Evolutionary conservation across 2,888 invertebrate genomes (phyloP).

Genomic region (Euplexia lucipara): DNA sequence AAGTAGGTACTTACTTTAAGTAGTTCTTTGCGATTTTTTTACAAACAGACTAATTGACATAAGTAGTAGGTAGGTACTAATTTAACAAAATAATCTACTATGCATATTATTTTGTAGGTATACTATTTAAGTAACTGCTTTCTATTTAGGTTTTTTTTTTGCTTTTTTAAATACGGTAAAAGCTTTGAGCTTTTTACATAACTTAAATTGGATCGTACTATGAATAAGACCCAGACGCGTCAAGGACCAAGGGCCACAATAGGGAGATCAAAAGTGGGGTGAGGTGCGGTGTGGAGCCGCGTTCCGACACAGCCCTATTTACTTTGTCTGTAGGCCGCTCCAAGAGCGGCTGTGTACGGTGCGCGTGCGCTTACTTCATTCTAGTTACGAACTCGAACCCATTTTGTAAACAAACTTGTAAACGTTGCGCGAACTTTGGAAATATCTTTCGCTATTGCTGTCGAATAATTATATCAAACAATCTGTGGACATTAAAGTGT

Average conservation of each 20-base stretch:
- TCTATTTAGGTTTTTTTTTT: not conserved
- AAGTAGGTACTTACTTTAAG: too few species aligned
- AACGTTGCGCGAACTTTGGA: slow-evolving; percentile 64
- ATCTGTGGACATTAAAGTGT: slow-evolving; percentile 62
- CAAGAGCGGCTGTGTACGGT: slow-evolving; percentile 80
- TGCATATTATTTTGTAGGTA: too few species aligned
- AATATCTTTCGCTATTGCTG: slow-evolving; percentile 33
- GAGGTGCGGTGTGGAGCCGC: slow-evolving; percentile 72
- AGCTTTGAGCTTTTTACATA: slow-evolving; percentile 8
- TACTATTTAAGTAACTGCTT: too few species aligned
- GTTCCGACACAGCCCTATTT: slow-evolving; percentile 78
- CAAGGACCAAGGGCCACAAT: slow-evolving; percentile 64
- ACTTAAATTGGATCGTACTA: slow-evolving; percentile 38
- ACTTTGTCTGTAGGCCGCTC: slow-evolving; percentile 80
- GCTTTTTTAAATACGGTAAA: too few species aligned
- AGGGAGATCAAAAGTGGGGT: slow-evolving; percentile 70
- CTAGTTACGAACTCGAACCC: slow-evolving; percentile 53
- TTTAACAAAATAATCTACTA: too few species aligned
- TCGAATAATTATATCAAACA: slow-evolving; percentile 53
- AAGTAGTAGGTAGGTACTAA: too few species aligned
- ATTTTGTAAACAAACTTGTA: slow-evolving; percentile 73
- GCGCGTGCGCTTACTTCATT: slow-evolving; percentile 65
- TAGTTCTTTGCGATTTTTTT: too few species aligned
- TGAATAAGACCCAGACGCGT: slow-evolving; percentile 54
- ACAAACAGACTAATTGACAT: too few species aligned